Percentiles rank a stretch among this genome's conserved stretches.
phyloP scores from a whole-genome alignment of 2,888 invertebrate species.

The Xestobium rufovillosum region DNA sequence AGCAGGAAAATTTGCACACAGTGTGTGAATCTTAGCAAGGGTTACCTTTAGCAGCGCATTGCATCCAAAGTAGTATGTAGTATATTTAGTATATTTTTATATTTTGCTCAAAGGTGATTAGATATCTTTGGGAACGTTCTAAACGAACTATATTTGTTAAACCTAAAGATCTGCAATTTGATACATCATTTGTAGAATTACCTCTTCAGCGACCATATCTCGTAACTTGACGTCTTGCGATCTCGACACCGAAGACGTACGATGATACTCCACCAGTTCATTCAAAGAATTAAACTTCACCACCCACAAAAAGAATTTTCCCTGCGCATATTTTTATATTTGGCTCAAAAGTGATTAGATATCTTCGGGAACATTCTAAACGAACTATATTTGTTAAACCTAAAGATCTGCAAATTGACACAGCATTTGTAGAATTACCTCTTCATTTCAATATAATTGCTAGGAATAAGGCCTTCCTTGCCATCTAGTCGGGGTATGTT shows the following conservation, averaged over 20 bases:
- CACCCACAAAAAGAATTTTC: slow-evolving; percentile 99
- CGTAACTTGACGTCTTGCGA: slow-evolving; percentile 93
- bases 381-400: slow-evolving; percentile 68
- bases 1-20: too few species aligned
- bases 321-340: too few species aligned
- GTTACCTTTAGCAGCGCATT: too few species aligned
- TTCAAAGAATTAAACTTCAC: slow-evolving; percentile 99
- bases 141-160: slow-evolving; percentile 67
- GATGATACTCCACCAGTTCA: slow-evolving; percentile 97
- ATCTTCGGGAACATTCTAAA: slow-evolving; percentile 76
- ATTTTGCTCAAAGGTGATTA: too few species aligned
- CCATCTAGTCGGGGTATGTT: too few species aligned
- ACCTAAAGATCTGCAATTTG: slow-evolving; percentile 83
- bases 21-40: too few species aligned
- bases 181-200: slow-evolving; percentile 94
- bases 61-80: too few species aligned
- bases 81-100: too few species aligned
- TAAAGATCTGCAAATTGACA: slow-evolving; percentile 85
- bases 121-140: slow-evolving; percentile 75
- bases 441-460: too few species aligned
- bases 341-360: too few species aligned
- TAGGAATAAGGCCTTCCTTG: too few species aligned
- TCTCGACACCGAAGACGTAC: slow-evolving; percentile 91
- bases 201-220: slow-evolving; percentile 94
- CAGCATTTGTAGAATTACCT: slow-evolving; percentile 94